Conservation (phyloP, 2,113 vertebrate species). For the Nycticebus coucang region DNA sequence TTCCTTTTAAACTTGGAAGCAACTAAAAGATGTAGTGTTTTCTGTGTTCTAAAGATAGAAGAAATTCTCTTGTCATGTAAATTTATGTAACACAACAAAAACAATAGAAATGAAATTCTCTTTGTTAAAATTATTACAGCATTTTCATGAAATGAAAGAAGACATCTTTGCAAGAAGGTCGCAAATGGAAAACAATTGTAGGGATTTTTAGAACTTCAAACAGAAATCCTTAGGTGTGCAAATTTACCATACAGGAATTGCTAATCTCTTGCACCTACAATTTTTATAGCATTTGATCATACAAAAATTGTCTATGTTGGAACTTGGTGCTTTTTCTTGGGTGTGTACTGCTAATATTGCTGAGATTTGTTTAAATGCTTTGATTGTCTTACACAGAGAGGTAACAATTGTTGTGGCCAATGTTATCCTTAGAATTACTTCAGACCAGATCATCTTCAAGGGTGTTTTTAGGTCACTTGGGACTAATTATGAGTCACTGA, state of each 20-base stretch:
- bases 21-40: neutral
- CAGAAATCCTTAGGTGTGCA: neutral
- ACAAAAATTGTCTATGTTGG: neutral
- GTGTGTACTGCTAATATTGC: neutral
- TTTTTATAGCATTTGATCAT: slow-evolving; percentile 9
- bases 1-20: neutral
- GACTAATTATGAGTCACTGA: neutral
- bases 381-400: neutral
- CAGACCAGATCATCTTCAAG: neutral
- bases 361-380: neutral
- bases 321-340: neutral
- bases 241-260: neutral
- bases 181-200: neutral
- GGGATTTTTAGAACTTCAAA: neutral
- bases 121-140: neutral
- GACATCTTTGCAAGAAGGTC: neutral
- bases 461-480: neutral
- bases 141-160: neutral
- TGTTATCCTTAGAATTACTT: neutral
- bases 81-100: no score
- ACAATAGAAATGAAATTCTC: neutral
- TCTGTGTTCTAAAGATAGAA: neutral
- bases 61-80: neutral
- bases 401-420: neutral
- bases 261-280: neutral